Conservation (phyloP, 1,140 invertebrate genomes). For the Bilobella aurantiaca region DNA sequence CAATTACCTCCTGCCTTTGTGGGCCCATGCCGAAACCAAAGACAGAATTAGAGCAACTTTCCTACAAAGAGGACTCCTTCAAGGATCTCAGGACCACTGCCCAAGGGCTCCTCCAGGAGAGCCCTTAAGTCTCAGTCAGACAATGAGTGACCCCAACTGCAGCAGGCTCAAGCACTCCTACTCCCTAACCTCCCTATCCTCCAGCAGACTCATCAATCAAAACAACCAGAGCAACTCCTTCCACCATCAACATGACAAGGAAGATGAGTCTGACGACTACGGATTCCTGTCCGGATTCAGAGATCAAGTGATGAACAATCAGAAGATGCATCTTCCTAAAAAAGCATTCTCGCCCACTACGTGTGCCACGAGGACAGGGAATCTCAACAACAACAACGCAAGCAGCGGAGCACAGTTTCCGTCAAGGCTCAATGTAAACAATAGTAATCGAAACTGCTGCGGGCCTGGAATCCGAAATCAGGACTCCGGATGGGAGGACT, state of each 20-base stretch:
- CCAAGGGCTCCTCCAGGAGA: no score
- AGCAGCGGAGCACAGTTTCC: neutral
- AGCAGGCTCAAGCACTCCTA: slow-evolving; percentile 31
- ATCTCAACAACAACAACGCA: neutral
- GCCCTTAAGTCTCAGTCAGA: neutral
- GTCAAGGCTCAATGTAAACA: neutral
- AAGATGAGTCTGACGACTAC: slow-evolving; percentile 24
- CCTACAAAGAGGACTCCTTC: no score
- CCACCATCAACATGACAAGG: neutral
- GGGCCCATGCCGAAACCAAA: no score
- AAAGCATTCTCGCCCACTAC: neutral
- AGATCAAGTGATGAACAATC: neutral
- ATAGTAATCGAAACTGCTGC: no score
- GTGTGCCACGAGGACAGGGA: no score
- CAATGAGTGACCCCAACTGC: slow-evolving; percentile 30
- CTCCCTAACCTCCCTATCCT: slow-evolving; percentile 28
- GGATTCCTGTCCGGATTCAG: slow-evolving; percentile 24
- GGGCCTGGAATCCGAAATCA: no score
- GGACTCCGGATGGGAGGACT: neutral
- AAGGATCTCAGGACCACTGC: no score
- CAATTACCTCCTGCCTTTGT: no score
- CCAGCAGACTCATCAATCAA: slow-evolving; percentile 20
- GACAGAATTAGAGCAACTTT: no score
- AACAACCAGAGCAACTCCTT: neutral
- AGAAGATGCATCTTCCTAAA: neutral